Evolutionary conservation across 2,113 vertebrate species (phyloP).

Genomic region (Anguilla japonica): DNA sequence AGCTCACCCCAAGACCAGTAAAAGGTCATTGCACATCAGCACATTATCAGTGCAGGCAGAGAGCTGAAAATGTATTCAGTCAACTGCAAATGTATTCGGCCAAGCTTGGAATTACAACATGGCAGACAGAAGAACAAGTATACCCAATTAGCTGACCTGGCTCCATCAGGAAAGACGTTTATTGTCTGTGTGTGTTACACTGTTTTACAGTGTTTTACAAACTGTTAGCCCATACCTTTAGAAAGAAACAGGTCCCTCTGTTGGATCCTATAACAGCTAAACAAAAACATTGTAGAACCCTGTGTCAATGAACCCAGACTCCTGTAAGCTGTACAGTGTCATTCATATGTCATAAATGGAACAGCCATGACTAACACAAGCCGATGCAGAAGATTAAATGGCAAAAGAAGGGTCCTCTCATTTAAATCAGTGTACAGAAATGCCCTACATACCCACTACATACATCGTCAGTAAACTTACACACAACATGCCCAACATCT

Average conservation of each 20-base stretch:
- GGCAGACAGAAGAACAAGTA: not conserved
- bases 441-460: too few species aligned
- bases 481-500: too few species aligned
- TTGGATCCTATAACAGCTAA: too few species aligned
- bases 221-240: not conserved
- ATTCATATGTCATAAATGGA: too few species aligned
- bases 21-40: not conserved
- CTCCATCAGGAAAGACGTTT: not conserved
- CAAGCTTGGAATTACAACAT: not conserved
- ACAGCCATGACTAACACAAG: too few species aligned
- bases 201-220: too few species aligned
- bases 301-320: not conserved
- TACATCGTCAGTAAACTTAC: too few species aligned
- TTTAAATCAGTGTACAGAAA: too few species aligned
- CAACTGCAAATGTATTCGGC: not conserved
- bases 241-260: not conserved
- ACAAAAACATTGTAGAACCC: not conserved
- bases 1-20: not conserved
- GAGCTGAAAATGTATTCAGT: not conserved
- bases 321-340: not conserved
- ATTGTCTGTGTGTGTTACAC: not conserved
- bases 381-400: too few species aligned
- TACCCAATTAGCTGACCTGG: not conserved
- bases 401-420: too few species aligned
- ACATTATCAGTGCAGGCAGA: not conserved